Base-by-base conservation (phyloP, 2,113 vertebrate genomes). In the Gambusia holbrooki region DNA sequence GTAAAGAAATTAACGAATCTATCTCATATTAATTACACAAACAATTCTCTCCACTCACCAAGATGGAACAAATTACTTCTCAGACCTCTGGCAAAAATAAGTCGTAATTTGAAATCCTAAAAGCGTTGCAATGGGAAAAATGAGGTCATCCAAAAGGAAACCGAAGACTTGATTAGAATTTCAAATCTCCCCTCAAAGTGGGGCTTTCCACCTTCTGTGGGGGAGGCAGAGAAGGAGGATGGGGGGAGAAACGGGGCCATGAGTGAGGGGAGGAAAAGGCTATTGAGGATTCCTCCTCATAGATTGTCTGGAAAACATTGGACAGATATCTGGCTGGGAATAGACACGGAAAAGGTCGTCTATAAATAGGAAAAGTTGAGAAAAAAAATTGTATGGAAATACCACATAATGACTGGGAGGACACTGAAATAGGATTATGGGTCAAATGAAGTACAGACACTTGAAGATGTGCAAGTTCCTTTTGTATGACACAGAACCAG, bases 121-220 rank as follows among this genome's bases (percentile, higher is more conserved):
- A 94, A 94, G 88, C 92, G 90, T 89, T 83, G 93, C 93, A 93
- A 90, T 94, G 91, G 94, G 93, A 89, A 93, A 94, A 95, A 95
- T 95, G 86, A 95, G 93, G 92, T 95, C 91, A 95, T 88, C 92
- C 91, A 93, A 94, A 90, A 93, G 93, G 93, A 95, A 95, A 95
- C 91, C 85, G 87, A 93, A 94, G 91, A 91, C 91, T 94, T 94
- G 94, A 95, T 95, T 95, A 95, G 93, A 95, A 95, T 93, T 95
- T 95, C 91, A 95, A 95, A 94, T 95, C 94, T 94, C 82, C 73
- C 74, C 80, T 93, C 79, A 25, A 87, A 92, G 88, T 92, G 93
- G 93, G 90, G 90, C 90, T 94, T 93, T 94, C 93, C 89, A 93
- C 93, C 91, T 93, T 91, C 87, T 83, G 84, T 79, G 84, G 74